A percentile compares a stretch with the other conserved stretches of the same genome.
Evolutionary conservation across 2,888 invertebrate species (phyloP).

Genomic region (Dugesia japonica): DNA sequence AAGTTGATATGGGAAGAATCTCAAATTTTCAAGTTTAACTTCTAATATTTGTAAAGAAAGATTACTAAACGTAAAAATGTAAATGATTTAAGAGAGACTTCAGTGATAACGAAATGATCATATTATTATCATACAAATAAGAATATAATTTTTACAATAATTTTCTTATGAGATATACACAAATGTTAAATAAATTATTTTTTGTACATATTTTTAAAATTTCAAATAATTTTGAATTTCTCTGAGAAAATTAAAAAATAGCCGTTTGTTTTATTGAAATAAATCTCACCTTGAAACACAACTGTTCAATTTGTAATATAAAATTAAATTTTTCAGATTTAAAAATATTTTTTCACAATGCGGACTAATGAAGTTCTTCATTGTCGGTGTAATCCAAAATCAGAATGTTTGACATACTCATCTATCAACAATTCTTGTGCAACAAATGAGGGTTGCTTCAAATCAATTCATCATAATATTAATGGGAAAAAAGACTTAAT

Average conservation of each 20-base stretch:
- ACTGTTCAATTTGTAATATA: neutral
- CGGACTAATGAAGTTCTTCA: neutral
- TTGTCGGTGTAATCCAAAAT: neutral
- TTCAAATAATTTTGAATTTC: too few species aligned
- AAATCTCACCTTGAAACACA: neutral
- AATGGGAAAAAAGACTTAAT: neutral
- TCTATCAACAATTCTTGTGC: neutral
- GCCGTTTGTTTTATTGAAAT: neutral
- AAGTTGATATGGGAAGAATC: too few species aligned
- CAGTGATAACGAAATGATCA: neutral
- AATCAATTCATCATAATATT: neutral
- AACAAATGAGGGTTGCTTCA: neutral
- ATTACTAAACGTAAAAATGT: too few species aligned
- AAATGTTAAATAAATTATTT: too few species aligned
- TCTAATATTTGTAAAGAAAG: too few species aligned
- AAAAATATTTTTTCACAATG: neutral
- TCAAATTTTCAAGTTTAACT: too few species aligned
- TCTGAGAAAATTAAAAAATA: too few species aligned
- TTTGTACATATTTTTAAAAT: too few species aligned
- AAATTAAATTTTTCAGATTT: neutral
- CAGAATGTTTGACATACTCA: neutral
- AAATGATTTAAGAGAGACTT: too few species aligned
- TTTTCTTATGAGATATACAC: neutral
- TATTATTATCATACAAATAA: neutral
- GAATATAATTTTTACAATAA: neutral